A percentile compares a stretch with the other conserved stretches of the same genome.
Evolutionary conservation across 1,140 invertebrate species (phyloP).

Genomic region (Periplaneta americana): DNA sequence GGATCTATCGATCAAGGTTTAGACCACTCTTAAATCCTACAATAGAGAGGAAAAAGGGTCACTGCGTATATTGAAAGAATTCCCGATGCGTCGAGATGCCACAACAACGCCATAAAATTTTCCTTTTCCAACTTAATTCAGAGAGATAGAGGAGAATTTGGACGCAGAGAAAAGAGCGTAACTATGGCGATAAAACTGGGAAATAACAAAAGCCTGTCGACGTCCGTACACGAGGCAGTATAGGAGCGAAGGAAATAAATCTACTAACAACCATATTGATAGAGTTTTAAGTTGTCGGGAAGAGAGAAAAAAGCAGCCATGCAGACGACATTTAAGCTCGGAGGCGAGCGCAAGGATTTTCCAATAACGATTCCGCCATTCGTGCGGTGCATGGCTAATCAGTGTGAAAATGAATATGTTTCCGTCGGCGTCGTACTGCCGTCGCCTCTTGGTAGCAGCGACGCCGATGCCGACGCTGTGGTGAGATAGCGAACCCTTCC

Average conservation of each 20-base stretch:
- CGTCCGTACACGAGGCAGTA: neutral
- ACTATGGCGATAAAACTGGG: neutral
- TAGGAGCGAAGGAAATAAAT: neutral
- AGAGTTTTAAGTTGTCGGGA: neutral
- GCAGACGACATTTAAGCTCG: neutral
- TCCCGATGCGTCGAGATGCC: too few relatives aligned
- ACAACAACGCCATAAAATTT: too few relatives aligned
- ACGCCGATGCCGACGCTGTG: neutral
- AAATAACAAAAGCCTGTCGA: neutral
- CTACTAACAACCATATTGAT: neutral
- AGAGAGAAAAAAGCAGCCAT: neutral
- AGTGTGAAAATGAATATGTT: constrained; percentile 9
- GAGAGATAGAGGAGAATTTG: too few relatives aligned
- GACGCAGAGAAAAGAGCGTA: too few relatives aligned
- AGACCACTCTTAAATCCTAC: too few relatives aligned
- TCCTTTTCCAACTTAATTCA: too few relatives aligned
- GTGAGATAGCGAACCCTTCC: neutral
- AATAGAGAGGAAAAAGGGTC: too few relatives aligned
- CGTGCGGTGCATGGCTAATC: constrained; percentile 3
- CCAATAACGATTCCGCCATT: neutral
- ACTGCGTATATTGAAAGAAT: too few relatives aligned
- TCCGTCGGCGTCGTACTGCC: neutral
- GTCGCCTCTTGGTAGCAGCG: too few relatives aligned
- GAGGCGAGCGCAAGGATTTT: neutral
- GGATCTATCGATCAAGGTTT: too few relatives aligned